Base-by-base conservation (phyloP, 2,113 vertebrate genomes). In the Platichthys flesus region DNA sequence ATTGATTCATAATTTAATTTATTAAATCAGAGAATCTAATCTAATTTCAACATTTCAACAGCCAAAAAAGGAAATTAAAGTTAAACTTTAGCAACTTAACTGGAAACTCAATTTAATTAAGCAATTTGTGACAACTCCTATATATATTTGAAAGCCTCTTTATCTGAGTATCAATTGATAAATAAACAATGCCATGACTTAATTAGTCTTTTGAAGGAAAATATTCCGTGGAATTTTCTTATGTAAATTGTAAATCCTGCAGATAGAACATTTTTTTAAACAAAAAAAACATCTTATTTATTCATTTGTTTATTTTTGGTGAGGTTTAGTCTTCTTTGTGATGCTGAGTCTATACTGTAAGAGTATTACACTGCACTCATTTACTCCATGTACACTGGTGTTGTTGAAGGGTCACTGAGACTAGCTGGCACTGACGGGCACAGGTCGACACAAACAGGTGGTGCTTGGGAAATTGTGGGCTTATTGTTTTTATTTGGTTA, bases 361-460 rank as follows among this genome's bases (percentile, higher is more conserved):
- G 28, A 23, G 14, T 24, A 12, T 61, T 74, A 28, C 49, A n/a
- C 42, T 26, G 13, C 37, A 56, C 28, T 59, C 12, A n/a, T 21
- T 59, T 55, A 3, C 58, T 31, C 3, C 57, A 18, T 71, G 56
- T 35, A 23, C 78, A 87, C 78, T 76, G 78, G 76, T 85, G 75
- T 15, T 67, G 67, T 76, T 64, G 23, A 65, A 8, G 60, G 78
- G 58, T 83, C 80, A 70, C 10, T 78, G 79, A 85, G 68, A 67
- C 16, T 54, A 49, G 28, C 67, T 82, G 86, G 85, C 74, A 84
- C 79, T 77, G 79, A 28, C 12, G 78, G 81, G 77, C 63, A 70
- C 73, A 73, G 64, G 74, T 69, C 78, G 64, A 66, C 54, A 54
- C 76, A 16, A 75, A 76, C 67, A 65, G 24, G 76, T 73, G 69